Conservation (phyloP, 2,113 vertebrate species). For the Solea solea region DNA sequence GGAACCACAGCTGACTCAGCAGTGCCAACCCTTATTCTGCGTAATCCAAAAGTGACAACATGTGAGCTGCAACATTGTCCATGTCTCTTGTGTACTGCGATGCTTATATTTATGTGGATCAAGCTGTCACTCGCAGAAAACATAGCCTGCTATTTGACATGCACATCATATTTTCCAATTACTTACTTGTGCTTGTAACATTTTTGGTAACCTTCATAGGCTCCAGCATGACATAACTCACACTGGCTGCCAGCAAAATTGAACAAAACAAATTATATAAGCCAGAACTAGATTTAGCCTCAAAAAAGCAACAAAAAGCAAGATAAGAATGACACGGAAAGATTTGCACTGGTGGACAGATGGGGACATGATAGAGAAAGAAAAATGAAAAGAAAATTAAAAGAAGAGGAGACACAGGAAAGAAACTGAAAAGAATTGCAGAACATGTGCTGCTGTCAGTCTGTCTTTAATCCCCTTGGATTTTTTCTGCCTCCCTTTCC, state of each 20-base stretch:
- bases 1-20: not conserved
- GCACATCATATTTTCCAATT: constrained; percentile 19
- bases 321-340: not conserved
- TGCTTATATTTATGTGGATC: constrained; percentile 21
- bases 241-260: not conserved
- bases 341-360: constrained; percentile 35
- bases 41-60: constrained; percentile 14
- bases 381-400: constrained; percentile 23
- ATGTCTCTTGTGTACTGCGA: constrained; percentile 10
- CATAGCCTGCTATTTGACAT: not conserved
- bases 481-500: constrained; percentile 79
- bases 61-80: constrained; percentile 7
- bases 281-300: not conserved
- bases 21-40: constrained; percentile 8
- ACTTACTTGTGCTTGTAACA: not conserved
- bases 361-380: constrained; percentile 25
- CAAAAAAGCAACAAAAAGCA: constrained; percentile 1
- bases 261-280: constrained; percentile 28
- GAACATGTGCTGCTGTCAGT: constrained; percentile 82
- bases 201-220: constrained; percentile 13
- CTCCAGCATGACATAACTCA: constrained; percentile 3
- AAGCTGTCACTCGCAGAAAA: constrained; percentile 14
- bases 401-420: constrained; percentile 36
- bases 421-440: constrained; percentile 43
- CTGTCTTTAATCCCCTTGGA: constrained; percentile 79